A percentile compares a stretch with the other conserved stretches of the same genome.
Conservation (phyloP, 2,888 invertebrate genomes). For the Drosophila villosipedis region DNA sequence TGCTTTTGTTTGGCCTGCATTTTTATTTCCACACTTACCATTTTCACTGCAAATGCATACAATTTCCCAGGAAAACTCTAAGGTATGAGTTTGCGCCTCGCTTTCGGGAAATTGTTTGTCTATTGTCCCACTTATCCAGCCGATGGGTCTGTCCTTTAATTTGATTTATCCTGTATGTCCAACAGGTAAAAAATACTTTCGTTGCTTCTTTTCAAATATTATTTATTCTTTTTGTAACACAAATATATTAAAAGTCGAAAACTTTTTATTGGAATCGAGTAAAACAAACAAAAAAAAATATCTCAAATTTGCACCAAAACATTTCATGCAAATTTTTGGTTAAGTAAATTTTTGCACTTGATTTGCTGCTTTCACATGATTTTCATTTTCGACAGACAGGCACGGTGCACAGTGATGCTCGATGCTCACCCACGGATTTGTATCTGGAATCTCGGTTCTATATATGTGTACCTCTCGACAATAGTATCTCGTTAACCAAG, state of each 20-base stretch:
- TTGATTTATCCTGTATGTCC: conserved; percentile 42
- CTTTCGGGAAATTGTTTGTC: conserved; percentile 8
- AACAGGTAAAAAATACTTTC: conserved; percentile 36
- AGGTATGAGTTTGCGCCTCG: conserved; percentile 24
- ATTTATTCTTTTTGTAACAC: not conserved
- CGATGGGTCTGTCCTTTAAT: conserved; percentile 4
- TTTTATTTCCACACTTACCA: conserved; percentile 55
- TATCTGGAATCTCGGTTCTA: conserved; percentile 10
- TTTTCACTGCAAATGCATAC: conserved; percentile 51
- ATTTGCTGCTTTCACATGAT: conserved; percentile 34
- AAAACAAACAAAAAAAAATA: not conserved
- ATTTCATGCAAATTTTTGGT: not conserved
- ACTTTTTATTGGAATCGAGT: not conserved
- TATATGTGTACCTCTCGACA: conserved; percentile 22
- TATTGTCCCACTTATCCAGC: conserved; percentile 21
- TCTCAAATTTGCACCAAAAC: conserved; percentile 26
- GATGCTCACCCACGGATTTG: conserved; percentile 29
- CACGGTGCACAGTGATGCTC: conserved; percentile 13
- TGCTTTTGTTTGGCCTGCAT: conserved; percentile 11
- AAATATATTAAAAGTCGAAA: conserved; percentile 7
- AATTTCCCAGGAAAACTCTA: conserved; percentile 52
- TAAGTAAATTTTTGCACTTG: conserved; percentile 28
- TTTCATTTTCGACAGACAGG: conserved; percentile 17
- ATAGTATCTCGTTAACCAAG: conserved; percentile 34
- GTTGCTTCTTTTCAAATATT: conserved; percentile 6